Evolutionary conservation across 2,888 invertebrate species (phyloP).

Genomic region (Elegia similella): DNA sequence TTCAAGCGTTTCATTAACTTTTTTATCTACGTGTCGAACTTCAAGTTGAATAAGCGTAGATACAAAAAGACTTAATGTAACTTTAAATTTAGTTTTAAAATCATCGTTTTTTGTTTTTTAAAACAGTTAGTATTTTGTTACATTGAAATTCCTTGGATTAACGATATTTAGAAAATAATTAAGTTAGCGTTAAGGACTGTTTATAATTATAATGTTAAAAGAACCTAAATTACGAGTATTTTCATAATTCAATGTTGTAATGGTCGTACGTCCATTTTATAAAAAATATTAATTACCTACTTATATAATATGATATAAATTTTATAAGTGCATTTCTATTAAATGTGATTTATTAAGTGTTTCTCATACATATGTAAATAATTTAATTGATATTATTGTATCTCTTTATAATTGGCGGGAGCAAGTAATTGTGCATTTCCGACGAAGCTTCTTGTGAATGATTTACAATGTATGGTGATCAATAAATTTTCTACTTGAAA

Average conservation of each 20-base stretch:
- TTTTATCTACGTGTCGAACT: constrained; percentile 6
- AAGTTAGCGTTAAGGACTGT: constrained; percentile 70
- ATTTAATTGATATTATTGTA: constrained; percentile 37
- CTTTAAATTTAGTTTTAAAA: constrained; percentile 1
- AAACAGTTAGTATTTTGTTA: constrained; percentile 17
- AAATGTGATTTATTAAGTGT: constrained; percentile 54
- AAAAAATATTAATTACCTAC: constrained; percentile 28
- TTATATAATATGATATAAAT: constrained; percentile 45
- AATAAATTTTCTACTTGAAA: constrained; percentile 71
- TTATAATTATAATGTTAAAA: constrained; percentile 53
- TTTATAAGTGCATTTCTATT: constrained; percentile 63
- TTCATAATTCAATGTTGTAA: constrained; percentile 64
- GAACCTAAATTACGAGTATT: constrained; percentile 53
- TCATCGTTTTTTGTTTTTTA: constrained; percentile 1
- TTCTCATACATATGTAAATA: constrained; percentile 58
- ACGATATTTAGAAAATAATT: constrained; percentile 48
- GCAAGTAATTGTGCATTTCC: constrained; percentile 73
- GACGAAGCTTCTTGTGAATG: constrained; percentile 69
- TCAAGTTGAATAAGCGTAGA: constrained; percentile 1
- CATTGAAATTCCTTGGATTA: constrained; percentile 11
- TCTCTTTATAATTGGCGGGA: constrained; percentile 42
- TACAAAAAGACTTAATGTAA: constrained; percentile 4
- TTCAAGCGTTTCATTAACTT: background rate
- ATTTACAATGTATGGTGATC: constrained; percentile 60
- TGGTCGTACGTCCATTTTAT: constrained; percentile 72